A percentile compares a stretch with the other conserved stretches of the same genome.
These are phyloP conservation scores for Thinocorus orbignyianus DNA, from an alignment of 2,113 vertebrate genomes.

Conservation along the genomic window DNA sequence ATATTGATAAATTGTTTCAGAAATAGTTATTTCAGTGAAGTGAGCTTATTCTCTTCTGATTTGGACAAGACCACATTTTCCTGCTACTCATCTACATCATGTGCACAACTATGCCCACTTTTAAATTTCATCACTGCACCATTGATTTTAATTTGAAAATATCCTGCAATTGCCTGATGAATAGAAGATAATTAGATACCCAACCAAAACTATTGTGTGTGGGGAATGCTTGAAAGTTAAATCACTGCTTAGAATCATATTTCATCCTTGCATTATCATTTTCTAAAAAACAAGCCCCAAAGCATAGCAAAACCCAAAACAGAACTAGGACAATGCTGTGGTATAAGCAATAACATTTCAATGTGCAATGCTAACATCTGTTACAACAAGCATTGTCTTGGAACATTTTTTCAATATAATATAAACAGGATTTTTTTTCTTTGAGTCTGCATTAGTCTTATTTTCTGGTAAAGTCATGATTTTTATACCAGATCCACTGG, in stretches of 20 bases:
- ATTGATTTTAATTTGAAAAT: constrained; percentile 12
- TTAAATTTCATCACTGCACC: not conserved
- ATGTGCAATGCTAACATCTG: not conserved
- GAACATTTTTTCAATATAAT: not conserved
- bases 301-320: not conserved
- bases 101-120: not conserved
- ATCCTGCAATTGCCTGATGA: not conserved
- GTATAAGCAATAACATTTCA: not conserved
- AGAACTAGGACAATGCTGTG: not conserved
- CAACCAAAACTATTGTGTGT: not conserved
- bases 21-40: not conserved
- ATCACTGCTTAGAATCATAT: not conserved
- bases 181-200: not conserved
- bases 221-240: not conserved
- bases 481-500: not conserved
- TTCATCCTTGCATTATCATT: not conserved
- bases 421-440: not conserved
- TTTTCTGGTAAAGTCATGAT: not conserved
- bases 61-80: not conserved
- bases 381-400: not conserved
- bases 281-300: not conserved
- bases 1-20: not conserved
- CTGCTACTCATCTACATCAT: not conserved
- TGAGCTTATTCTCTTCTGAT: not conserved
- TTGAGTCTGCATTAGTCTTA: not conserved